Evolutionary conservation across 2,797 vertebrate genomes (phyloP), one percentile per base, ranked within the genome.

Genomic region (Tauraco hartlaubi): DNA sequence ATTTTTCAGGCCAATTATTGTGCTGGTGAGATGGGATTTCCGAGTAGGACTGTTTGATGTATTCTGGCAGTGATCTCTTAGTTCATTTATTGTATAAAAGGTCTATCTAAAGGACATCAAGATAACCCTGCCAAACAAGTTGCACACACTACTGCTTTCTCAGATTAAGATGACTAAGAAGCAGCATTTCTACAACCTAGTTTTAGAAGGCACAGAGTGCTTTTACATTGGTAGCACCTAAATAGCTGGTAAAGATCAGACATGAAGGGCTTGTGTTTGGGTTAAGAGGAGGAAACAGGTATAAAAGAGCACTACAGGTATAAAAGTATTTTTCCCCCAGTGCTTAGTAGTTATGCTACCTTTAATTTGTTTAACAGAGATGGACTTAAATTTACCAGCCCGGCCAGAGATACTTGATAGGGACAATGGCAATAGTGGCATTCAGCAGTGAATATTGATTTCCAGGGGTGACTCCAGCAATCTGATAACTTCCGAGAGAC

Each of bases 1-100:
- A 55, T 85, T 92, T 95, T 77, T 78, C 55, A 79, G 73, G 39
- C 63, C 90, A 84, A 67, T 75, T 94, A 88, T 82, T 87, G 11
- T 23, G 41, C 54, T 44, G 15, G 39, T 62, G 77, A 96, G 81
- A 89, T 61, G 62, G 33, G 39, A 84, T 87, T 92, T 93, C 46
- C 39, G 56, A 61, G 23, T 33, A 64, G 35, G 48, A 68, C 21
- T 77, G 23, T 84, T 89, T 93, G 79, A 94, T 86, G 16, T 48
- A 62, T 71, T 64, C 80, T 80, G 29, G 78, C 58, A 82, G 35
- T 44, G 69, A 87, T 79, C 11, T 72, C 39, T 89, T 31, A n/a
- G 29, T 74, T 89, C 21, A 66, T 75, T 91, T 91, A 62, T 15
- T 62, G 31, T 80, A 76, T 49, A 52, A 76, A 90, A 68, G 48